These are phyloP conservation scores for Ptychobarbus kaznakovi DNA, from an alignment of 2,797 vertebrate genomes.

Conservation along the genomic window DNA sequence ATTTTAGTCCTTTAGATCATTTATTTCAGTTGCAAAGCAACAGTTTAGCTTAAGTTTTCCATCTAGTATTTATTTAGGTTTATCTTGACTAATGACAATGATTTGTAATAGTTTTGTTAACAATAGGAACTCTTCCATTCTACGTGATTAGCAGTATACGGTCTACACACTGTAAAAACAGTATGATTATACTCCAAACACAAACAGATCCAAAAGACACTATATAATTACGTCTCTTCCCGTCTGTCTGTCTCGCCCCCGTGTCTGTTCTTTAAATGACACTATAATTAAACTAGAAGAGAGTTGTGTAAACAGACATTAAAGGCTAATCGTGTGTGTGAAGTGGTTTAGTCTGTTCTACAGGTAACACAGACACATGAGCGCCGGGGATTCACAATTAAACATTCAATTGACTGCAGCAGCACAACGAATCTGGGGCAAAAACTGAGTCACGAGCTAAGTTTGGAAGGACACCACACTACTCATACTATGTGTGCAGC, in stretches of 20 bases:
- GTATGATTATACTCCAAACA: not conserved
- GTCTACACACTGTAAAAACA: not conserved
- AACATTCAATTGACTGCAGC: not conserved
- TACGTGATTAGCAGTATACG: not conserved
- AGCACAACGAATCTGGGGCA: slow-evolving; percentile 28
- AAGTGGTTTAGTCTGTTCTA: not conserved
- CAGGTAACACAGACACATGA: slow-evolving; percentile 18
- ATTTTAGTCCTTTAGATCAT: not conserved
- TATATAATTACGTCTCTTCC: not conserved
- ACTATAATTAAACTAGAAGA: slow-evolving; percentile 20
- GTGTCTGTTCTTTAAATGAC: not conserved
- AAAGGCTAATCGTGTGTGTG: not conserved
- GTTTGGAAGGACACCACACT: not conserved
- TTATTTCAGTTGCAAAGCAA: not conserved
- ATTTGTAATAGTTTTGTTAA: not conserved
- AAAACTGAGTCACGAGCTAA: slow-evolving; percentile 17
- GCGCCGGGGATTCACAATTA: not conserved
- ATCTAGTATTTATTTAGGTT: not conserved
- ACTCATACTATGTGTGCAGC: not conserved
- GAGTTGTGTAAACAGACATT: slow-evolving; percentile 8
- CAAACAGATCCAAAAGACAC: slow-evolving; percentile 14
- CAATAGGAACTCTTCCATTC: not conserved
- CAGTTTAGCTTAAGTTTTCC: not conserved
- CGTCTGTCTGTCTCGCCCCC: not conserved
- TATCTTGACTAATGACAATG: not conserved